Evolutionary conservation across 2,888 invertebrate species (phyloP).

Genomic region (Parnassius apollo): DNA sequence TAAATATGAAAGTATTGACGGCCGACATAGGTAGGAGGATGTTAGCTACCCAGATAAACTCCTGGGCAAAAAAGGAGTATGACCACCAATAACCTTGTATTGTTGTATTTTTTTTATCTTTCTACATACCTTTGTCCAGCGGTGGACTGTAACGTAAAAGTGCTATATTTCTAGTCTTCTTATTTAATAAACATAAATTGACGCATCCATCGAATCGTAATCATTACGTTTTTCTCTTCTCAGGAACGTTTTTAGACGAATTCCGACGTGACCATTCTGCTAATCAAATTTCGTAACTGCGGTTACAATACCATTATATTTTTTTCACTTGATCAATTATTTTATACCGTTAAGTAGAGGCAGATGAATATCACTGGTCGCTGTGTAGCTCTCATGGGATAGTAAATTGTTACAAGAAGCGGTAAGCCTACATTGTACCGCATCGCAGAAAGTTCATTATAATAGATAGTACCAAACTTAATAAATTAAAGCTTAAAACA

Average conservation of each 20-base stretch:
- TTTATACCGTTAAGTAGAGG: constrained; percentile 68
- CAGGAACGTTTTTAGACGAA: constrained; percentile 58
- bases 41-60: too few species aligned
- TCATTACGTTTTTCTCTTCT: constrained; percentile 23
- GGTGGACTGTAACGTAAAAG: too few species aligned
- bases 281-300: constrained; percentile 81
- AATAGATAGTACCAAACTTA: not conserved
- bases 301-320: constrained; percentile 74
- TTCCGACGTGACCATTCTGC: constrained; percentile 78
- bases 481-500: not conserved
- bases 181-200: constrained; percentile 24
- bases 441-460: constrained; percentile 2
- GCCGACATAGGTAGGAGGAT: too few species aligned
- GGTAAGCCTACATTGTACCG: constrained; percentile 1
- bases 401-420: constrained; percentile 26
- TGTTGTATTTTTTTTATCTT: too few species aligned
- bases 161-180: too few species aligned
- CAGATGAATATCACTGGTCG: constrained; percentile 44
- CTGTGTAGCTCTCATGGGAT: constrained; percentile 29
- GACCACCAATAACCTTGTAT: too few species aligned
- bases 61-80: too few species aligned
- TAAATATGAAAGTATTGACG: too few species aligned
- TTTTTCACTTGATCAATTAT: constrained; percentile 67
- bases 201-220: constrained; percentile 46
- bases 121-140: too few species aligned